A percentile compares a stretch with the other conserved stretches of the same genome.
phyloP scores from a whole-genome alignment of 2,797 vertebrate species.

The Hemitrygon akajei region DNA sequence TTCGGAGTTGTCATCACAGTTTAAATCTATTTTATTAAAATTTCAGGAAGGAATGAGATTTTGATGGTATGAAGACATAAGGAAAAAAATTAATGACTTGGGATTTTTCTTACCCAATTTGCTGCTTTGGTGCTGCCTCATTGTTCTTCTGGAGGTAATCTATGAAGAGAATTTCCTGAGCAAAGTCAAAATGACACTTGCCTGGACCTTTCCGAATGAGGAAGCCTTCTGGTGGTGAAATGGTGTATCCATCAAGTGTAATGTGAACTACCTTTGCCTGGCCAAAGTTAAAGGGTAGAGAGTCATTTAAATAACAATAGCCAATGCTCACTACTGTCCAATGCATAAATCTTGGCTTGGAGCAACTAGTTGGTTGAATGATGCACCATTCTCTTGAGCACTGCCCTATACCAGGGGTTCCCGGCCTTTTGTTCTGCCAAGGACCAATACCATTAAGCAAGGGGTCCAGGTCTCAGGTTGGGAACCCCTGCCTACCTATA shows the following conservation, averaged over 20 bases:
- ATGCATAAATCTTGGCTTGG: too few species aligned
- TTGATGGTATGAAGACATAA: background rate
- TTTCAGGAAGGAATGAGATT: background rate
- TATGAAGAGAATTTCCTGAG: conserved; percentile 88
- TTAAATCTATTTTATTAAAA: background rate
- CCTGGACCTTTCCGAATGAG: conserved; percentile 89
- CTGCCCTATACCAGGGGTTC: too few species aligned
- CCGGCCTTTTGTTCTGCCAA: too few species aligned
- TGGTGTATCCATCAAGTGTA: conserved; percentile 66
- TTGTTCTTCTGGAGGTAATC: conserved; percentile 65
- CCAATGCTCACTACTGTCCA: too few species aligned
- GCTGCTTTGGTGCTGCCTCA: conserved; percentile 29
- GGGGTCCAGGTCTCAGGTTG: too few species aligned
- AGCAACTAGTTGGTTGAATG: too few species aligned
- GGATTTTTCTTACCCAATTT: conserved; percentile 36
- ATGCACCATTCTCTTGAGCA: too few species aligned
- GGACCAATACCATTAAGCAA: too few species aligned
- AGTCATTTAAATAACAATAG: background rate
- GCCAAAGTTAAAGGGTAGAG: background rate
- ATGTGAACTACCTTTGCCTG: conserved; percentile 80
- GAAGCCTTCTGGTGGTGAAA: conserved; percentile 81
- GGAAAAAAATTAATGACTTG: conserved; percentile 38
- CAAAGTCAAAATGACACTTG: conserved; percentile 95
- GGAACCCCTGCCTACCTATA: too few species aligned
- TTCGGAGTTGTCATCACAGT: background rate